Evolutionary conservation across 2,888 invertebrate genomes (phyloP).

Genomic region (Megalurothrips usitatus): DNA sequence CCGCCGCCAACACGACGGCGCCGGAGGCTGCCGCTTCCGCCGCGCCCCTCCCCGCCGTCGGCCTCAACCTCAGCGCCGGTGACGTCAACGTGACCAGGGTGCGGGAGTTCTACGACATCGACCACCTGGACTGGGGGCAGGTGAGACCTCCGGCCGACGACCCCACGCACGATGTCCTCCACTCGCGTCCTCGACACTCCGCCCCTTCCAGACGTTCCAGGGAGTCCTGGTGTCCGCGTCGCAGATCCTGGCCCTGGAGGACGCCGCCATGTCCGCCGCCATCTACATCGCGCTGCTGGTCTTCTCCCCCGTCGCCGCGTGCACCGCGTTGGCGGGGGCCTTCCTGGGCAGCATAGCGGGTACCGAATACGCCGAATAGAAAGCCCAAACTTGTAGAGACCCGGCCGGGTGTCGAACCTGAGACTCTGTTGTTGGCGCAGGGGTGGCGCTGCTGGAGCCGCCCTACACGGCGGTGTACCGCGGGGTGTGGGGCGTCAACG

Average conservation of each 20-base stretch:
- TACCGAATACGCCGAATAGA: conserved; percentile 30
- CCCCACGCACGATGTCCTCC: too few relatives aligned
- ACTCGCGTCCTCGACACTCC: too few relatives aligned
- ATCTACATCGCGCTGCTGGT: conserved; percentile 40
- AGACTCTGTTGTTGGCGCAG: neutral
- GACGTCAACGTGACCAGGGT: conserved; percentile 15
- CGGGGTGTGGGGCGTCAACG: conserved; percentile 44
- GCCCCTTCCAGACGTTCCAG: conserved; percentile 39
- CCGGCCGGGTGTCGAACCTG: too few relatives aligned
- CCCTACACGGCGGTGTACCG: conserved; percentile 39
- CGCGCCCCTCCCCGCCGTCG: neutral
- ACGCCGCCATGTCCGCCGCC: conserved; percentile 39
- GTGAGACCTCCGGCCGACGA: conserved; percentile 38
- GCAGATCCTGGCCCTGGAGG: conserved; percentile 42
- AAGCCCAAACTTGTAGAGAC: neutral
- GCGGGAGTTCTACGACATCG: conserved; percentile 32
- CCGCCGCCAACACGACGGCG: too few relatives aligned
- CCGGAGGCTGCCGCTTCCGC: too few relatives aligned
- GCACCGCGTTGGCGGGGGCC: conserved; percentile 40
- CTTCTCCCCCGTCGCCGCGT: conserved; percentile 42
- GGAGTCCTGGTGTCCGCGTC: conserved; percentile 42
- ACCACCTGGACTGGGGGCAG: conserved; percentile 45
- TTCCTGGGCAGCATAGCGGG: conserved; percentile 40
- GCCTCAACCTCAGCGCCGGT: neutral
- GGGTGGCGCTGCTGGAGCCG: conserved; percentile 28